Conservation (phyloP, 1,140 invertebrate species). For the Philotrypesis tridentata region DNA sequence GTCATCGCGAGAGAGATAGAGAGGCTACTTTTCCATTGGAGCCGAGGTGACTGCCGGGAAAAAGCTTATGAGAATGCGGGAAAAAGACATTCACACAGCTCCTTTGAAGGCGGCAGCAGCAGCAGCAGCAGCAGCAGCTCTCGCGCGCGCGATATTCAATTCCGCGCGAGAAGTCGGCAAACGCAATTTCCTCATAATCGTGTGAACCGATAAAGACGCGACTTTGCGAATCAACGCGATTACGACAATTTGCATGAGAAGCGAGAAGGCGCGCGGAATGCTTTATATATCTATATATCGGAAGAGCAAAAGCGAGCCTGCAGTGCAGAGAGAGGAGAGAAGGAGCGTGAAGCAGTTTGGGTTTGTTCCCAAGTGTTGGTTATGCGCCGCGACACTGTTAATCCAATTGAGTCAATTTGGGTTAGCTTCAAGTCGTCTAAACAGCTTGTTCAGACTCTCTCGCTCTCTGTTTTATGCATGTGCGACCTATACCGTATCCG, state of each 20-base stretch:
- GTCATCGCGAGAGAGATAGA: neutral
- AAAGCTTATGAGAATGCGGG: conserved; percentile 43
- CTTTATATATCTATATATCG: conserved; percentile 34
- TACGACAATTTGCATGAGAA: conserved; percentile 72
- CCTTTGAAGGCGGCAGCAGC: conserved; percentile 39
- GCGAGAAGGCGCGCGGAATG: conserved; percentile 56
- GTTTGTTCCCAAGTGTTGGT: conserved; percentile 72
- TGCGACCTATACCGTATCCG: conserved; percentile 61
- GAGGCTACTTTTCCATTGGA: neutral
- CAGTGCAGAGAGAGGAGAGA: conserved; percentile 52
- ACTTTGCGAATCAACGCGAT: conserved; percentile 15
- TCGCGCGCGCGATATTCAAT: too few species aligned
- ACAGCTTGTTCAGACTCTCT: conserved; percentile 73
- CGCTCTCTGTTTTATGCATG: conserved; percentile 59
- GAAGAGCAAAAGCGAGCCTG: neutral
- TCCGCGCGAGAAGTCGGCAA: neutral
- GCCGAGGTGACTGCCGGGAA: neutral
- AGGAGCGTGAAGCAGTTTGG: conserved; percentile 53
- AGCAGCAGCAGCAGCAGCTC: too few species aligned
- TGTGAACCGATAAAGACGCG: conserved; percentile 51
- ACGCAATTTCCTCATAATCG: conserved; percentile 48
- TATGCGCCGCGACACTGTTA: conserved; percentile 69
- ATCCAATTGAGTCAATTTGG: conserved; percentile 74
- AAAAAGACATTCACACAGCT: conserved; percentile 46
- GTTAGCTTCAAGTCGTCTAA: conserved; percentile 75